Conservation (phyloP, 2,797 vertebrate genomes). For the Onychomys arenicola region DNA sequence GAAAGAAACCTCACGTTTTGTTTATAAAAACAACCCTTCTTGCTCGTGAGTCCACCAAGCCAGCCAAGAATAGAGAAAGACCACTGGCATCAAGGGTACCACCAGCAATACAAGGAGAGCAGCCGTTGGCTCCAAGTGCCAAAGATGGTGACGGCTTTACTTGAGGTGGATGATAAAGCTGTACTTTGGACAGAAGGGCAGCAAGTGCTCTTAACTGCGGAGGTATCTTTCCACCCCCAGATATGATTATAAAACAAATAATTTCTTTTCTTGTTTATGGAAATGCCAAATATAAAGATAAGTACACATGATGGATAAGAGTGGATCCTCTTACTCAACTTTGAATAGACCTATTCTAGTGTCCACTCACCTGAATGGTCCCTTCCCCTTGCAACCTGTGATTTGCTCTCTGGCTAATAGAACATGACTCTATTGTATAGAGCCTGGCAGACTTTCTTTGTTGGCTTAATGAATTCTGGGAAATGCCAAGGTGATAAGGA, state of each 20-base stretch:
- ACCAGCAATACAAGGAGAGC: background rate
- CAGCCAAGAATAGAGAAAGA: background rate
- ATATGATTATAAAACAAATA: conserved; percentile 13
- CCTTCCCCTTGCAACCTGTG: background rate
- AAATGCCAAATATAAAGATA: background rate
- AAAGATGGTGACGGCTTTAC: background rate
- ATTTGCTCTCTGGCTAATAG: conserved; percentile 7
- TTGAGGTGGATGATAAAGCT: no score
- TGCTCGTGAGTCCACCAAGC: background rate
- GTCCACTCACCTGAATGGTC: background rate
- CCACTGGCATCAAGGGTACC: background rate
- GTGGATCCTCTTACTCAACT: background rate
- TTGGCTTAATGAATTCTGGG: background rate
- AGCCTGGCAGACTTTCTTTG: background rate
- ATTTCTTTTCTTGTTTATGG: conserved; percentile 11
- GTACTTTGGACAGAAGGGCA: background rate
- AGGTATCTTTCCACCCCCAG: background rate
- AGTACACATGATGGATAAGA: background rate
- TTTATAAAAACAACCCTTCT: background rate
- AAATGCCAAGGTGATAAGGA: background rate
- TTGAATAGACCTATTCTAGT: background rate
- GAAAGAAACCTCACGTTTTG: conserved; percentile 33
- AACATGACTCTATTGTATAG: background rate
- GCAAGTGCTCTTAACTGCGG: background rate
- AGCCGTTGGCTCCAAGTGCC: background rate